phyloP scores from a whole-genome alignment of 1,140 invertebrate genomes.

The Lepidostoma basale region DNA sequence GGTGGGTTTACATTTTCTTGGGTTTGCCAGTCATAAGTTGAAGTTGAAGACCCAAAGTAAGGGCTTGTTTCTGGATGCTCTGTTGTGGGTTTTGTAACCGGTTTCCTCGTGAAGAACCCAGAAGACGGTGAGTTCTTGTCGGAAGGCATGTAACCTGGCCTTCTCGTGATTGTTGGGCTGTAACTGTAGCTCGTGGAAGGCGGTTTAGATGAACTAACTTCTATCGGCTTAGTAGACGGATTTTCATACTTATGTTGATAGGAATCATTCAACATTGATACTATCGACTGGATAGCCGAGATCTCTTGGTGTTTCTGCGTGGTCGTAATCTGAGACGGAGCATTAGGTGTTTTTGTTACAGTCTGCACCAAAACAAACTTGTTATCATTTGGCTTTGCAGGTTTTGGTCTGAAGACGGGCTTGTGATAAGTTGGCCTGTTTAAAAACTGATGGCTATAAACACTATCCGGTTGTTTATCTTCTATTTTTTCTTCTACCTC shows the following conservation, averaged over 20 bases:
- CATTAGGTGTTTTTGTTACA: conserved; percentile 46
- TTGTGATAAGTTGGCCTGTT: conserved; percentile 52
- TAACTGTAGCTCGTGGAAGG: conserved; percentile 67
- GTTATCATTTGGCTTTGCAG: conserved; percentile 48
- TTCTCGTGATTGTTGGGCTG: conserved; percentile 57
- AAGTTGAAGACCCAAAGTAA: conserved; percentile 31
- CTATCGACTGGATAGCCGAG: conserved; percentile 66
- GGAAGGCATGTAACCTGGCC: conserved; percentile 49
- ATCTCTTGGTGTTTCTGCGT: conserved; percentile 56
- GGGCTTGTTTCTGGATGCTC: conserved; percentile 2
- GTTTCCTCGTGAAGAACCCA: conserved; percentile 49
- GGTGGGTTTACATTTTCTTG: conserved; percentile 42
- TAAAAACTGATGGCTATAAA: conserved; percentile 32
- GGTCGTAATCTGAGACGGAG: conserved; percentile 50
- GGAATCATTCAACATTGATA: conserved; percentile 68
- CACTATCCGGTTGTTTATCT: neutral
- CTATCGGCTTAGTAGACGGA: conserved; percentile 27
- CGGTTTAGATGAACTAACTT: conserved; percentile 48
- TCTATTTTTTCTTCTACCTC: neutral
- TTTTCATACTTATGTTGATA: neutral
- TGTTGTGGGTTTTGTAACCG: conserved; percentile 54
- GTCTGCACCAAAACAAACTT: conserved; percentile 50
- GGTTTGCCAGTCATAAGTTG: conserved; percentile 38
- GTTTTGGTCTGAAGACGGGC: conserved; percentile 58
- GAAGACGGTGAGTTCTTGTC: conserved; percentile 34